Conservation (phyloP, 1,140 invertebrate genomes). For the Lepidurus arcticus region DNA sequence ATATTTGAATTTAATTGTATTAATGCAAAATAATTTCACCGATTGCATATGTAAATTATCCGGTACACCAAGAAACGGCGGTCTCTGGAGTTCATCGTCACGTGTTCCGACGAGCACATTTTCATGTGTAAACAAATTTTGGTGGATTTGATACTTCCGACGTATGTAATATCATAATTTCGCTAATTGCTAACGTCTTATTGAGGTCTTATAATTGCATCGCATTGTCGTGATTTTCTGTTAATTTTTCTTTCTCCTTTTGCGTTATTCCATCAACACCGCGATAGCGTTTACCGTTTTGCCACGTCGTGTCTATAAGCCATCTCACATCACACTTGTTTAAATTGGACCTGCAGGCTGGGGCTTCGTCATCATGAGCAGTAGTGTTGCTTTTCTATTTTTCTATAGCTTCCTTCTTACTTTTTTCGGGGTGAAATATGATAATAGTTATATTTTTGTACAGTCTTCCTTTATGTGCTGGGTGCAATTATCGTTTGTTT, state of each 20-base stretch:
- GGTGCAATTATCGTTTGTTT: not conserved
- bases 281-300: not conserved
- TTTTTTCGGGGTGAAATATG: not conserved
- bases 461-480: not conserved
- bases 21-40: too few relatives aligned
- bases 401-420: not conserved
- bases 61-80: too few relatives aligned
- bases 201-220: not conserved
- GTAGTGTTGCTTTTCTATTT: conserved; percentile 5
- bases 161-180: not conserved
- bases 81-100: not conserved
- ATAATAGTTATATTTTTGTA: not conserved
- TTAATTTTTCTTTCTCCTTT: not conserved
- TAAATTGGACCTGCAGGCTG: not conserved
- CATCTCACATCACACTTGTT: not conserved
- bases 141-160: not conserved
- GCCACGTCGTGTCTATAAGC: not conserved
- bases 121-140: not conserved
- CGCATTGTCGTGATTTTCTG: not conserved
- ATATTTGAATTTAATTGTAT: too few relatives aligned
- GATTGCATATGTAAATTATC: too few relatives aligned
- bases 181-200: not conserved
- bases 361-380: not conserved
- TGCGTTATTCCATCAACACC: not conserved
- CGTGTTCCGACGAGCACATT: not conserved